phyloP scores from a whole-genome alignment of 2,888 invertebrate genomes.

The Sesia bembeciformis region DNA sequence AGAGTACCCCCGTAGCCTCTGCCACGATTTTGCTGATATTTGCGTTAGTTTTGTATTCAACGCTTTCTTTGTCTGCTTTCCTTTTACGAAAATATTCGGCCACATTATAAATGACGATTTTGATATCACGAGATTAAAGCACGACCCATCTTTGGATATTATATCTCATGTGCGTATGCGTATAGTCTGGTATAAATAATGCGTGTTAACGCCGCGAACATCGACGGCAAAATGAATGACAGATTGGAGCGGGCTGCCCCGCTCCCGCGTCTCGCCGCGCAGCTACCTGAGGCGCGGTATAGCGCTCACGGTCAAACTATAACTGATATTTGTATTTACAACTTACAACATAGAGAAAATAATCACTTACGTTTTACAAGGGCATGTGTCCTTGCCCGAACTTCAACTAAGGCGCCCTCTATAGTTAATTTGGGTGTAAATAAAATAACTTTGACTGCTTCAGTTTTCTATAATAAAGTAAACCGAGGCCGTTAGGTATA shows the following conservation, averaged over 20 bases:
- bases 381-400: too few relatives aligned
- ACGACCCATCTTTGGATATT: constrained; percentile 7
- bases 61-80: constrained; percentile 4
- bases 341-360: too few relatives aligned
- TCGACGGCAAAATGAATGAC: background rate
- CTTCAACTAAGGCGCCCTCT: too few relatives aligned
- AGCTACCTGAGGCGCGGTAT: background rate
- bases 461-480: too few relatives aligned
- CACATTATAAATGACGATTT: too few relatives aligned
- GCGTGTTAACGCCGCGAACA: background rate
- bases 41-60: constrained; percentile 8
- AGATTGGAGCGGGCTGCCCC: background rate
- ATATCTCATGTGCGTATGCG: constrained; percentile 2
- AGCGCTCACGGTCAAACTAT: background rate
- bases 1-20: constrained; percentile 4
- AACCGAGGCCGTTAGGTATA: too few relatives aligned
- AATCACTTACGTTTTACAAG: too few relatives aligned
- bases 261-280: background rate
- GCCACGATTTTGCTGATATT: constrained; percentile 6
- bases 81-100: too few relatives aligned
- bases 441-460: too few relatives aligned
- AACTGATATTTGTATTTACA: too few relatives aligned
- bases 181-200: background rate
- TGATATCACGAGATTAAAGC: constrained; percentile 6
- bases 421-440: too few relatives aligned